Conservation (phyloP, 1,140 invertebrate species). For the Drosophila mayri region DNA sequence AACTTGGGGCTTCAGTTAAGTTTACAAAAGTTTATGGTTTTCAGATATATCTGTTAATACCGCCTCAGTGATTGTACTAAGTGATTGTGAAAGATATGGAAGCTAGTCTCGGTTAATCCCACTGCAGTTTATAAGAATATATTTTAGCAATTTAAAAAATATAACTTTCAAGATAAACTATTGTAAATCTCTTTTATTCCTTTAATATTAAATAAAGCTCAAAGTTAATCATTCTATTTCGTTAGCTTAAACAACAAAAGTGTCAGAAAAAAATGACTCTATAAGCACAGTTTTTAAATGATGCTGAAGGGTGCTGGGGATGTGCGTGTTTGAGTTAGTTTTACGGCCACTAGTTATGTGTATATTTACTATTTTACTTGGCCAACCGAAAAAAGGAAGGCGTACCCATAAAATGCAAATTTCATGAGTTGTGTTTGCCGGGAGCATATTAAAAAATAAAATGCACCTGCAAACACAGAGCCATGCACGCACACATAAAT, state of each 20-base stretch:
- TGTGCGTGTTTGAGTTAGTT: slow-evolving; percentile 38
- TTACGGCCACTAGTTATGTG: slow-evolving; percentile 32
- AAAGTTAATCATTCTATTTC: slow-evolving; percentile 4
- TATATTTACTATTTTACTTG: slow-evolving; percentile 48
- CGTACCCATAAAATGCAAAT: slow-evolving; percentile 73
- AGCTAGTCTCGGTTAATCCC: no score
- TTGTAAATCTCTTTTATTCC: neutral
- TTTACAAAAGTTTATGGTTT: neutral
- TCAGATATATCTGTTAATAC: no score
- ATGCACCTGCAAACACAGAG: slow-evolving; percentile 73
- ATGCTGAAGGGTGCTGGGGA: slow-evolving; percentile 2
- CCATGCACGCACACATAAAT: slow-evolving; percentile 68
- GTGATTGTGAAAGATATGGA: no score
- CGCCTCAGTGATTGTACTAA: no score
- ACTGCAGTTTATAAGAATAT: neutral
- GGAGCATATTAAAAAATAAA: slow-evolving; percentile 78
- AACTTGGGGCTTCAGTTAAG: neutral
- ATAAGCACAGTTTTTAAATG: slow-evolving; percentile 10
- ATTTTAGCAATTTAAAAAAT: neutral
- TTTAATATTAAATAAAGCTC: neutral
- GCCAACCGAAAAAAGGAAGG: slow-evolving; percentile 28
- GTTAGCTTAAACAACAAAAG: neutral
- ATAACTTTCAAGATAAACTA: neutral
- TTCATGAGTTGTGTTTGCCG: slow-evolving; percentile 62
- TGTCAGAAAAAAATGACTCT: slow-evolving; percentile 20